Percentiles rank a stretch among this genome's conserved stretches.
Evolutionary conservation across 1,140 invertebrate species (phyloP).

Genomic region (Leptinotarsa lineolata): DNA sequence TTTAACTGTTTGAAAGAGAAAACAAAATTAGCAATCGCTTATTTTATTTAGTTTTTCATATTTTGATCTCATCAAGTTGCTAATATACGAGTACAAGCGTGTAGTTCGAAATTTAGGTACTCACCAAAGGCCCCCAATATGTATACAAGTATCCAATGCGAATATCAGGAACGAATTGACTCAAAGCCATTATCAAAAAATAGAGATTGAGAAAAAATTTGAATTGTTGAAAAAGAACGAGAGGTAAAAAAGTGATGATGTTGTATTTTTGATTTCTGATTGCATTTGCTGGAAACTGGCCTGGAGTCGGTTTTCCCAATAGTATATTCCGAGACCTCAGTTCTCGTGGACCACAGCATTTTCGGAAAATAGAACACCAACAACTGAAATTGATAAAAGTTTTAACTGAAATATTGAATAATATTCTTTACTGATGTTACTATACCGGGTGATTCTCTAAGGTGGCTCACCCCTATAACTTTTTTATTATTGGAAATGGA

Average conservation of each 20-base stretch:
- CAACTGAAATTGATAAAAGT: slow-evolving; percentile 60
- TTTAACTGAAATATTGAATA: background rate
- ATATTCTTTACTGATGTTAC: too few relatives aligned
- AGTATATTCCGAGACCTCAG: slow-evolving; percentile 68
- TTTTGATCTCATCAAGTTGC: background rate
- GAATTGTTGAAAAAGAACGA: slow-evolving; percentile 98
- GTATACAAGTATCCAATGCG: slow-evolving; percentile 97
- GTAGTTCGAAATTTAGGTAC: slow-evolving; percentile 35
- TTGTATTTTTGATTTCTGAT: slow-evolving; percentile 99
- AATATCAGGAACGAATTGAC: slow-evolving; percentile 96
- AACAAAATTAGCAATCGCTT: too few relatives aligned
- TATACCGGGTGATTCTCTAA: too few relatives aligned
- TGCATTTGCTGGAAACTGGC: slow-evolving; percentile 92
- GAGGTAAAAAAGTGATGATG: slow-evolving; percentile 94
- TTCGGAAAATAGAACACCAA: slow-evolving; percentile 67
- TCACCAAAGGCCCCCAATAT: slow-evolving; percentile 95
- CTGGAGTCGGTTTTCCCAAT: slow-evolving; percentile 66
- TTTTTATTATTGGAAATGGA: too few relatives aligned
- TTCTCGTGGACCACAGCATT: slow-evolving; percentile 71
- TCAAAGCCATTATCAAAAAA: slow-evolving; percentile 96
- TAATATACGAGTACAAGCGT: too few relatives aligned
- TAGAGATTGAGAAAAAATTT: slow-evolving; percentile 99
- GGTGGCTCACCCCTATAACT: too few relatives aligned
- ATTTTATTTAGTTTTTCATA: background rate
- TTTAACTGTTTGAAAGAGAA: too few relatives aligned